phyloP scores from a whole-genome alignment of 1,140 invertebrate species.

The Bombus fervidus region DNA sequence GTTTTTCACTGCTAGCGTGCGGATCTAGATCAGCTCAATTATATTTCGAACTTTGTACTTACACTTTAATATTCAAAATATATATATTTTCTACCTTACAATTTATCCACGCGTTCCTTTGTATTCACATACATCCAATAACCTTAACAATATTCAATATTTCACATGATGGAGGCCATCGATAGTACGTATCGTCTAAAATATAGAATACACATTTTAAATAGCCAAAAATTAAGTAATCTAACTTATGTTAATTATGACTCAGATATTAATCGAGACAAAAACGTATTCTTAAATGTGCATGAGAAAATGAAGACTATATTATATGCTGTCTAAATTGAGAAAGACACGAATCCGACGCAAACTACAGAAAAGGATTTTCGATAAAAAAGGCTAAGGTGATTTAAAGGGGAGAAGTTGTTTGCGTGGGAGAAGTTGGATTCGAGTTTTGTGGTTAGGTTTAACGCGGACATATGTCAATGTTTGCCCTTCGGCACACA shows the following conservation, averaged over 20 bases:
- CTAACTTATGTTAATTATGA: neutral
- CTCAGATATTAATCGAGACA: neutral
- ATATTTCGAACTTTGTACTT: too few relatives aligned
- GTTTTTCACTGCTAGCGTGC: too few relatives aligned
- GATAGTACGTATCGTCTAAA: neutral
- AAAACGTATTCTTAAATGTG: too few relatives aligned
- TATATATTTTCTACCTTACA: too few relatives aligned
- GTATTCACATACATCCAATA: too few relatives aligned
- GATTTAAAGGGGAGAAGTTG: slow-evolving; percentile 20
- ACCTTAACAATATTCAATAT: too few relatives aligned
- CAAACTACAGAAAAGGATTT: neutral
- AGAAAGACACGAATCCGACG: neutral
- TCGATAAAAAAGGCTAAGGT: slow-evolving; percentile 1
- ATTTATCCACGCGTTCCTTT: too few relatives aligned
- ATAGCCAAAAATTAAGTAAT: neutral
- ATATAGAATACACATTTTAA: neutral
- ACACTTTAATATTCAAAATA: too few relatives aligned
- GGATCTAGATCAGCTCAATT: too few relatives aligned
- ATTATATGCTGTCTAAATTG: neutral
- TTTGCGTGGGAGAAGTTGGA: slow-evolving; percentile 31
- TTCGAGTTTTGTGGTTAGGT: slow-evolving; percentile 67
- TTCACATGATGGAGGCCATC: too few relatives aligned
- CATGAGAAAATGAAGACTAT: too few relatives aligned
- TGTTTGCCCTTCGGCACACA: slow-evolving; percentile 78
- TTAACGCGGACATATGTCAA: slow-evolving; percentile 79